Percentiles rank a stretch among this genome's conserved stretches.
Evolutionary conservation across 2,113 vertebrate species (phyloP).

Genomic region (Arenaria interpres): DNA sequence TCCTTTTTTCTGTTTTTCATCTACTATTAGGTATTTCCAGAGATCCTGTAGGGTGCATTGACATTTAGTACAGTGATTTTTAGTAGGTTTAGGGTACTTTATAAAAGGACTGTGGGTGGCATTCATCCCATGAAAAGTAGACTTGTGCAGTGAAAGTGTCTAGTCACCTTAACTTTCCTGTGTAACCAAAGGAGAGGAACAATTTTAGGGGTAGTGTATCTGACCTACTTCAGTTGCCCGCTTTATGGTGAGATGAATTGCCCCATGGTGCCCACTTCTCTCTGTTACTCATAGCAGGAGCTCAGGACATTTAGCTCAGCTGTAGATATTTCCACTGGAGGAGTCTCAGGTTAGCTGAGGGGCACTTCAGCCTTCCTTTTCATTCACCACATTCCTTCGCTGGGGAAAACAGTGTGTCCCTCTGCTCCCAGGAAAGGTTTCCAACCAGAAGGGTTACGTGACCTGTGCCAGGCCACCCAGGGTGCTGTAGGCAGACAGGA

Average conservation of each 20-base stretch:
- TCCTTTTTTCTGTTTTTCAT: background rate
- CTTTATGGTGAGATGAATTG: background rate
- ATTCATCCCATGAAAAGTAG: background rate
- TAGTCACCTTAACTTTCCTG: background rate
- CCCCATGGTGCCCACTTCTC: background rate
- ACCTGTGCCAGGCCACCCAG: background rate
- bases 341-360: background rate
- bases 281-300: background rate
- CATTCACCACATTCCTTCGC: background rate
- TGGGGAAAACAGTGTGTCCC: background rate
- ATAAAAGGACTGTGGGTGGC: background rate
- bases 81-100: background rate
- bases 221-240: background rate
- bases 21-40: background rate
- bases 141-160: background rate
- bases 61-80: background rate
- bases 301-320: background rate
- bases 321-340: background rate
- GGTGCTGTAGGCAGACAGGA: background rate
- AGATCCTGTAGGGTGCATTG: background rate
- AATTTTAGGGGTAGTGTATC: background rate
- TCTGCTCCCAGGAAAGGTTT: background rate
- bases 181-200: background rate
- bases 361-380: background rate
- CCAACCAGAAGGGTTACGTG: background rate